Base-by-base conservation (phyloP, 2,113 vertebrate species). In the Machaerirhynchus nigripectus region DNA sequence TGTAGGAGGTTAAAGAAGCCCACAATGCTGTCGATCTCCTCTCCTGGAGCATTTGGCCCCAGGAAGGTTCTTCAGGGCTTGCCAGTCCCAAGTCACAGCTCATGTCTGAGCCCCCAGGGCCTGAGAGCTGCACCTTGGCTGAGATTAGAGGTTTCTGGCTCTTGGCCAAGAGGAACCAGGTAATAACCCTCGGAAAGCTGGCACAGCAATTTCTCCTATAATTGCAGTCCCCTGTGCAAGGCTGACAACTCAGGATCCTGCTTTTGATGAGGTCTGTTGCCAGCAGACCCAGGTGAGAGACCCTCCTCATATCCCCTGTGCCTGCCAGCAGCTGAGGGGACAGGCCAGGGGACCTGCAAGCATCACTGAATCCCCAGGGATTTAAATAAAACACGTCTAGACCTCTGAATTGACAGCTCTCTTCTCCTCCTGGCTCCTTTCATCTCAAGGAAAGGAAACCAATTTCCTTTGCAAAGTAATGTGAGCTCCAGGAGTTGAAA, bases 381-480 rank as follows among this genome's bases (percentile, higher is more conserved):
- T 74, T 84, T 61, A 30, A 89, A 70, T 77, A 31, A 89, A 94
- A 84, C 59, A 57, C 1, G 1, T 68, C 81, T 53, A 67, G 81
- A 65, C 44, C 68, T 90, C 68, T 35, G 68, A 59, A 84, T 23
- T 63, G 60, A 86, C 93, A 94, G 65, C 28, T 90, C 44, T 47
- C 56, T 50, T 71, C 77, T 87, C 44, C 61, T 79, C 47, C 83
- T 47, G 37, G 56, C 26, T 90, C 60, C 49, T 95, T 90, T 88
- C 73, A 75, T 90, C 92, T 87, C 15, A 3, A 56, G 65, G 44
- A 90, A 93, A 92, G 73, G 76, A 92, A 93, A 73, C 59, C 56
- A 70, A 86, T 95, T 96, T 91, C 68, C 90, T 95, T 84, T 78
- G 76, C 90, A 96, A 83, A 84, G 90, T 59, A 80, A 77, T 56